Percentiles rank a stretch among this genome's conserved stretches.
phyloP scores from a whole-genome alignment of 2,113 vertebrate species.

The Rhipidura dahli region DNA sequence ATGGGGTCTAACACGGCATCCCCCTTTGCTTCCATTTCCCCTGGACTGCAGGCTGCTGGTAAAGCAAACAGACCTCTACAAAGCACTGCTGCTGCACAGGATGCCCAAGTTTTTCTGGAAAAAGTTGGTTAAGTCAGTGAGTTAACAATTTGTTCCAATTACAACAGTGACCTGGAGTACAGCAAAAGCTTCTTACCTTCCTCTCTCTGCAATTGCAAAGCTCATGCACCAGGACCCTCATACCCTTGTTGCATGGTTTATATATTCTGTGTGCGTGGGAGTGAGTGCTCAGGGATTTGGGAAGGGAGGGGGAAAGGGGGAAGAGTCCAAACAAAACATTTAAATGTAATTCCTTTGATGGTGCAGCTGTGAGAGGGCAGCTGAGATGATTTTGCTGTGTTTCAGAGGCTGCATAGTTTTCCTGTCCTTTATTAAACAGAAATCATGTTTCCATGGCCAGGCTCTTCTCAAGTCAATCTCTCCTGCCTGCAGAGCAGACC shows the following conservation, averaged over 20 bases:
- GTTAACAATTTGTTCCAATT: neutral
- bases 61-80: neutral
- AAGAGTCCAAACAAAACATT: slow-evolving; percentile 31
- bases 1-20: fast-evolving
- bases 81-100: neutral
- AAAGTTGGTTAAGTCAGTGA: neutral
- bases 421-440: neutral
- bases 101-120: neutral
- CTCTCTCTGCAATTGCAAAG: neutral
- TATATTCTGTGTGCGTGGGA: neutral
- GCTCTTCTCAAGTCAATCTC: neutral
- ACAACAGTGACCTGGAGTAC: neutral
- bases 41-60: neutral
- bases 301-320: neutral
- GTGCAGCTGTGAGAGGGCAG: slow-evolving; percentile 18
- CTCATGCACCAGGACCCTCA: neutral
- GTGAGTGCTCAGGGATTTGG: neutral
- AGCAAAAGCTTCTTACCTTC: neutral
- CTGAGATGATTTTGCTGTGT: neutral
- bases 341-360: neutral
- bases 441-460: neutral
- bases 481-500: neutral
- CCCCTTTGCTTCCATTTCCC: neutral
- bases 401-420: neutral
- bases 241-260: neutral